These are phyloP conservation scores for Hoplodrina ambigua DNA, from an alignment of 2,888 invertebrate genomes.

Conservation along the genomic window DNA sequence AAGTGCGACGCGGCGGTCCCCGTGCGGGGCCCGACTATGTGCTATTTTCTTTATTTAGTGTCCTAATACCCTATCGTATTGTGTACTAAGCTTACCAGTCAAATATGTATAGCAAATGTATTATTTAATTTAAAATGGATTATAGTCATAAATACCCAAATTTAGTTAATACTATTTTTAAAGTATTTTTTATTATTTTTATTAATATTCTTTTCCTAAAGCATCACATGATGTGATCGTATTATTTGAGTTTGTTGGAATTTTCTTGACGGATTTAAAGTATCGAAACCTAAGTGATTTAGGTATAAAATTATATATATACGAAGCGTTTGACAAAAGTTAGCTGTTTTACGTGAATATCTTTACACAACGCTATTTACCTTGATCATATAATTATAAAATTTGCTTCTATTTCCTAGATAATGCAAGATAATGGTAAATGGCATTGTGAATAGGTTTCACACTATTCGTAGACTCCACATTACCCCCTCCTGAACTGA, in stretches of 20 bases:
- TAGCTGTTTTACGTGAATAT: slow-evolving; percentile 68
- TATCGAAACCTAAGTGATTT: slow-evolving; percentile 73
- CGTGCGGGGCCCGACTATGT: slow-evolving; percentile 76
- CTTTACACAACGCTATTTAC: slow-evolving; percentile 68
- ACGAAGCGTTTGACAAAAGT: slow-evolving; percentile 73
- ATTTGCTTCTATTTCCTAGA: slow-evolving; percentile 70
- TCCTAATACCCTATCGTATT: slow-evolving; percentile 87
- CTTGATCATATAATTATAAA: slow-evolving; percentile 59
- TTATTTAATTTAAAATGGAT: slow-evolving; percentile 89
- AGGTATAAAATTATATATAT: slow-evolving; percentile 74
- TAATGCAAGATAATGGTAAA: slow-evolving; percentile 65
- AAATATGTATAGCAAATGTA: slow-evolving; percentile 89
- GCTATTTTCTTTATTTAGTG: slow-evolving; percentile 88
- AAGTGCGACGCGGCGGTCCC: slow-evolving; percentile 71
- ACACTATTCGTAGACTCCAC: slow-evolving; percentile 70
- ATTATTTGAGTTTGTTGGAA: slow-evolving; percentile 80
- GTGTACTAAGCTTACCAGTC: slow-evolving; percentile 90
- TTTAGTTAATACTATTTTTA: slow-evolving; percentile 89
- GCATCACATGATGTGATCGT: slow-evolving; percentile 86
- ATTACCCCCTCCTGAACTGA: slow-evolving; percentile 82
- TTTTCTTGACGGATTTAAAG: slow-evolving; percentile 73
- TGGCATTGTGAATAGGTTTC: slow-evolving; percentile 64
- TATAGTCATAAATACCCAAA: slow-evolving; percentile 91
- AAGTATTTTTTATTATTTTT: slow-evolving; percentile 80
- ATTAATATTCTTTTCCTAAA: slow-evolving; percentile 80